These are phyloP conservation scores for Dromius quadrimaculatus DNA, from an alignment of 2,888 invertebrate species.

Conservation along the genomic window DNA sequence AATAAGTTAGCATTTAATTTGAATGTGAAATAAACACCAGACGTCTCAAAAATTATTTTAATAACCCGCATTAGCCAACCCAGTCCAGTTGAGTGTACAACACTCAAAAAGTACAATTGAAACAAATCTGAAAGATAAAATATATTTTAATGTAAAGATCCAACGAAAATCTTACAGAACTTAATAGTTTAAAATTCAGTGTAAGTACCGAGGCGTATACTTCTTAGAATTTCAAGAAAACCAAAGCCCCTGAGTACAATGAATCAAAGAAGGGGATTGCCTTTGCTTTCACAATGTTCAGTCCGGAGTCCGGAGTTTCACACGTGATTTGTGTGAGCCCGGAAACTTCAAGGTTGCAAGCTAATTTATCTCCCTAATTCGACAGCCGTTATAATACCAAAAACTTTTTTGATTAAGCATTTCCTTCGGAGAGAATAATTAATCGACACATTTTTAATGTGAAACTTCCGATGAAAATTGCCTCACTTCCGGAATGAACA, in stretches of 20 bases:
- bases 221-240: not conserved
- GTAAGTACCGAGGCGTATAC: slow-evolving; percentile 23
- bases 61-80: no score
- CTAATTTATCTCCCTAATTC: slow-evolving; percentile 48
- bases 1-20: no score
- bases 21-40: no score
- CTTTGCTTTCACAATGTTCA: no score
- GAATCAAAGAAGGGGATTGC: slow-evolving; percentile 8
- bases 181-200: slow-evolving; percentile 7
- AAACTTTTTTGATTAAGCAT: slow-evolving; percentile 51
- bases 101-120: no score
- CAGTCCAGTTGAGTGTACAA: no score
- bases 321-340: slow-evolving; percentile 34
- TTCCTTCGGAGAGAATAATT: slow-evolving; percentile 49
- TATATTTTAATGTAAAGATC: no score
- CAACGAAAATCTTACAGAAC: no score
- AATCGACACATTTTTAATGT: slow-evolving; percentile 44
- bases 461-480: not conserved
- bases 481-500: no score
- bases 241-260: slow-evolving; percentile 1
- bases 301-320: not conserved
- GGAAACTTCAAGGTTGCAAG: slow-evolving; percentile 19
- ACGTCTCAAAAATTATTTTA: no score
- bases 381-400: slow-evolving; percentile 46
- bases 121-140: no score